Evolutionary conservation across 2,113 vertebrate genomes (phyloP), one percentile per base, ranked within the genome.

Genomic region (Burhinus oedicnemus): DNA sequence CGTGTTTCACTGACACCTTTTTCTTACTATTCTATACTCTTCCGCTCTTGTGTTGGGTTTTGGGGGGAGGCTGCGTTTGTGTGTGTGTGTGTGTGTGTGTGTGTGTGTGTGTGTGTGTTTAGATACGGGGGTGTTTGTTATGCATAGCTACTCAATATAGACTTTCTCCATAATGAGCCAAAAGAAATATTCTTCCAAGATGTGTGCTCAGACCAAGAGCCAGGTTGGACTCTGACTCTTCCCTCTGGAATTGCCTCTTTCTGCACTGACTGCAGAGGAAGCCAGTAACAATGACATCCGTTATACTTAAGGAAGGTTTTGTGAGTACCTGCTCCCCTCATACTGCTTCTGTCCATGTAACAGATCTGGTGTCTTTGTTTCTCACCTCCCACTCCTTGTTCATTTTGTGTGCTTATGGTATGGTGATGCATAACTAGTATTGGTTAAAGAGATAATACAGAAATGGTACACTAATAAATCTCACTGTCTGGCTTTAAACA

Each of bases 81-180:
- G 12, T 44, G 42, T 47, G 9, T 70, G 4, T 29, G 47, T 62
- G 75, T 29, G 9, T 51, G 7, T 58, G 22, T 22, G n/a, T 52
- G 42, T 47, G 9, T 70, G 4, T 29, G 47, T 62, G 75, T 29
- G 9, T 51, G 7, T 58, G 22, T 22, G n/a, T 52, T 18, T 36
- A 78, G 32, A 15, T 61, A 30, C 1, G 1, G 9, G 13, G 8
- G 8, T 40, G 14, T 66, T 85, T 0, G 0, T 88, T 58, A 64
- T 26, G 32, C 30, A 11, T 23, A 44, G 62, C 20, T 49, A 22
- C 32, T 70, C 49, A 44, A 0, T 11, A 12, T 12, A 60, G 40
- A 26, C 10, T 83, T 82, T 44, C 17, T 77, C 44, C 11, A 7
- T 32, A 29, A 26, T n/a, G 18, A 85, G 30, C 15, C 65, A 54